Evolutionary conservation across 2,113 vertebrate genomes (phyloP).

Genomic region (Odontophorus gujanensis): DNA sequence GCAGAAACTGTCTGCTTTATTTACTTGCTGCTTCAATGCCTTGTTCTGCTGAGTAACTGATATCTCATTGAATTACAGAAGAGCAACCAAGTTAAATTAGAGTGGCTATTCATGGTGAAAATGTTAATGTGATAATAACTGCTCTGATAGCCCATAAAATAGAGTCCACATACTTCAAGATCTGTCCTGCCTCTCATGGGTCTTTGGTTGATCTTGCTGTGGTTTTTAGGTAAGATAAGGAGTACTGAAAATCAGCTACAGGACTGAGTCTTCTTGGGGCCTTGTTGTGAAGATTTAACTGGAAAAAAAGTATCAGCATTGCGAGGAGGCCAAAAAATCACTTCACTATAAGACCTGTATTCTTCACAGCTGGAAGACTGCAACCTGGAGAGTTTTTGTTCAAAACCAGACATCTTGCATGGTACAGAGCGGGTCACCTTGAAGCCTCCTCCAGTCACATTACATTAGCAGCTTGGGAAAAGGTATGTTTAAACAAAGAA

Average conservation of each 20-base stretch:
- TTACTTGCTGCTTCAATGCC: background rate
- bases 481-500: background rate
- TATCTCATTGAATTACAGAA: constrained; percentile 32
- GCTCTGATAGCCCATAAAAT: background rate
- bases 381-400: background rate
- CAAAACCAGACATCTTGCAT: background rate
- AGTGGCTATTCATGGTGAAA: constrained; percentile 47
- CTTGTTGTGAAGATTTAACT: too few relatives aligned
- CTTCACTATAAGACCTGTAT: background rate
- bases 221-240: background rate
- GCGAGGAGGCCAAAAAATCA: background rate
- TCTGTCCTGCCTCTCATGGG: background rate
- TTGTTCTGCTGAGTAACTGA: background rate
- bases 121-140: background rate
- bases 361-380: background rate
- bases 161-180: constrained; percentile 39
- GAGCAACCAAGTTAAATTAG: constrained; percentile 4
- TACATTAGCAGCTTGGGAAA: background rate
- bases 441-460: background rate
- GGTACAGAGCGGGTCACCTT: background rate
- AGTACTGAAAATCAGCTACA: accelerated
- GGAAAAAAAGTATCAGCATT: background rate
- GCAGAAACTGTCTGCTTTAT: constrained; percentile 46
- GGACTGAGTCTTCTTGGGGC: background rate
- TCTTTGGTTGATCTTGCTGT: background rate